These are phyloP conservation scores for Pristionchus entomophagus DNA, from an alignment of 2,888 invertebrate species.

Conservation along the genomic window DNA sequence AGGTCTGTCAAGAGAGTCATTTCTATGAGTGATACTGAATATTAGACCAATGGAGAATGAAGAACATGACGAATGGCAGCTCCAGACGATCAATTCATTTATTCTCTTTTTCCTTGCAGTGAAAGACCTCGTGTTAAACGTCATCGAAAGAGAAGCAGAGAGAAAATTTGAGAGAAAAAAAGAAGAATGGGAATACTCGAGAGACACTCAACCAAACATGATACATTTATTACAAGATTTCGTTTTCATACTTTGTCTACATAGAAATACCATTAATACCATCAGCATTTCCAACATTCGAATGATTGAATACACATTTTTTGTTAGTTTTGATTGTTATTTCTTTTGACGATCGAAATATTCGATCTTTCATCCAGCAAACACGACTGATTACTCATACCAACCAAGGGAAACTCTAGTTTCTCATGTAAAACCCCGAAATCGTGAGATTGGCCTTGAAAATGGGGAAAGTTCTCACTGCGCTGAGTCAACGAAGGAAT, in stretches of 20 bases:
- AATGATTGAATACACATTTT: background rate
- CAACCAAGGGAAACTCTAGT: background rate
- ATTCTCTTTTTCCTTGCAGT: no score
- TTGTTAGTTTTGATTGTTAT: background rate
- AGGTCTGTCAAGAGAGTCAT: background rate
- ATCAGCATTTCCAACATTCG: background rate
- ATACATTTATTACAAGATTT: slow-evolving; percentile 6
- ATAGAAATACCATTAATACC: background rate
- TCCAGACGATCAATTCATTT: no score
- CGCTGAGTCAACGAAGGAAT: background rate
- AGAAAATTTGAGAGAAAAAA: background rate
- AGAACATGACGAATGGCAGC: background rate
- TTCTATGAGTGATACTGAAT: no score
- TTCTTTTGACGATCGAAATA: background rate
- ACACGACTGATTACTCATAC: slow-evolving; percentile 2
- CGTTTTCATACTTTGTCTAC: background rate
- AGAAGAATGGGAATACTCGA: background rate
- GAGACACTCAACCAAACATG: slow-evolving; percentile 14
- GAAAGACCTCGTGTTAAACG: background rate
- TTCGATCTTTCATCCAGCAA: background rate
- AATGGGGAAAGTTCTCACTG: background rate
- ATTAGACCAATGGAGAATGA: no score
- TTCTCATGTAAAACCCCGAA: slow-evolving; percentile 9
- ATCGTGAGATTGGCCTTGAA: background rate
- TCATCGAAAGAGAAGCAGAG: slow-evolving; percentile 15